Evolutionary conservation across 2,113 vertebrate species (phyloP).

Genomic region (Cervus canadensis): DNA sequence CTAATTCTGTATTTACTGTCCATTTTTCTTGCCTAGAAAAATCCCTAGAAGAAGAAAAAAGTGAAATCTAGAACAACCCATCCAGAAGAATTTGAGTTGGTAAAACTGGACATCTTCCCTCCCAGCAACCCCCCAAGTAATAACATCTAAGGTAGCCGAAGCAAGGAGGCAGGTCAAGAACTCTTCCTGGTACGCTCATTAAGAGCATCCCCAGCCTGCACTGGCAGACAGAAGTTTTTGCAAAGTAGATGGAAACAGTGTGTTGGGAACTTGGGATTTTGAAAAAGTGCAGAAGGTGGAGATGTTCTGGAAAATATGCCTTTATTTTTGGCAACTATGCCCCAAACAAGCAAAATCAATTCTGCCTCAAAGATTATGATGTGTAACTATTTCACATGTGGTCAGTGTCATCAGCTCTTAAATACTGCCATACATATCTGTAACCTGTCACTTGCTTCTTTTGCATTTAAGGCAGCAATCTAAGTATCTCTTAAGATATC

Average conservation of each 20-base stretch:
- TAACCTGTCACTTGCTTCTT: not conserved
- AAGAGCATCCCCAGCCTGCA: not conserved
- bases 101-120: not conserved
- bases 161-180: not conserved
- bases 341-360: not conserved
- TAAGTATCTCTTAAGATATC: not conserved
- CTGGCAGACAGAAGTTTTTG: not conserved
- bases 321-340: not conserved
- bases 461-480: not conserved
- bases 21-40: not conserved
- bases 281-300: not conserved
- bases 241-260: not conserved
- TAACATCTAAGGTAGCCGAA: not conserved
- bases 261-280: not conserved
- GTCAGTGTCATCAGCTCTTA: not conserved
- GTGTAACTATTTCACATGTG: not conserved
- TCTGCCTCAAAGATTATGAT: not conserved
- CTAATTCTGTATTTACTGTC: not conserved
- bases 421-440: not conserved
- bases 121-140: not conserved
- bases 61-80: not conserved
- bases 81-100: not conserved
- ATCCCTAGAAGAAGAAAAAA: not conserved
- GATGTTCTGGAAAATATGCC: not conserved
- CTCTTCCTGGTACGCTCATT: not conserved